Evolutionary conservation across 2,888 invertebrate genomes (phyloP).

Genomic region (Chouioia cunea): DNA sequence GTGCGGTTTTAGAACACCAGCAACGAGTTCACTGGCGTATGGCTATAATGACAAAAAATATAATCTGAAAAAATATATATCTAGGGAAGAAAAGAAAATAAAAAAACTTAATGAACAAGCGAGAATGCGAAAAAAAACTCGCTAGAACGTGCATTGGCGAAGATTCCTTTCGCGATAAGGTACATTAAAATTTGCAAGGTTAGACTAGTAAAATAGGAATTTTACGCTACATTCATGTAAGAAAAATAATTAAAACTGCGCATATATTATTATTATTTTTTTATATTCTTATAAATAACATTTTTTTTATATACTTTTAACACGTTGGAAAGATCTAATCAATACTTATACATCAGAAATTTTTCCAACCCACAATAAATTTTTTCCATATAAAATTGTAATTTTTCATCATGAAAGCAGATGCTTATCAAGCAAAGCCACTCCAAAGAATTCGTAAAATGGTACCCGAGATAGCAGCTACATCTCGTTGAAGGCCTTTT

Average conservation of each 20-base stretch:
- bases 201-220: conserved; percentile 11
- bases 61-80: conserved; percentile 3
- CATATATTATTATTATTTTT: no score
- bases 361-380: no score
- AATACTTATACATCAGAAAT: no score
- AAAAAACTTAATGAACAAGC: background rate
- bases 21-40: conserved; percentile 33
- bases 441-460: conserved; percentile 25
- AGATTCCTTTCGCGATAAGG: no score
- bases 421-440: conserved; percentile 23
- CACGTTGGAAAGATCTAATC: no score
- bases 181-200: conserved; percentile 11
- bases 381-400: no score
- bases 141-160: no score
- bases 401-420: conserved; percentile 1
- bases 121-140: background rate
- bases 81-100: no score
- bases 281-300: no score
- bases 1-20: conserved; percentile 16
- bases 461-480: conserved; percentile 23
- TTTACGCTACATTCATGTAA: background rate
- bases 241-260: no score
- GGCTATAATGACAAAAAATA: conserved; percentile 41
- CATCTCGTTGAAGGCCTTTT: background rate
- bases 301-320: no score